These are phyloP conservation scores for Atrina japonica DNA, from an alignment of 2,888 invertebrate species.

Conservation along the genomic window DNA sequence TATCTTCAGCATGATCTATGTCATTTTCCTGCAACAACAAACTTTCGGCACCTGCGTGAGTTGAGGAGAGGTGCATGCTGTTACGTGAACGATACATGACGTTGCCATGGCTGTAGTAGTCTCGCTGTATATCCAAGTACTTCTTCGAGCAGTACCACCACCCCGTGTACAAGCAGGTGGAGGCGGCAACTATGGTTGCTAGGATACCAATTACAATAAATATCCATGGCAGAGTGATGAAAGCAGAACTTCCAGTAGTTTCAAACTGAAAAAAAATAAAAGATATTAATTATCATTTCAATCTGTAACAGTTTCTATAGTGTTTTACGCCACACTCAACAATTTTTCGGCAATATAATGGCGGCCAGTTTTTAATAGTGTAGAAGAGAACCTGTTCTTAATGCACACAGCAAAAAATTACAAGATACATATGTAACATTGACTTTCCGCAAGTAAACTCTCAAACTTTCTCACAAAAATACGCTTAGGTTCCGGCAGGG, in stretches of 20 bases:
- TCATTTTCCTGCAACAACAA: neutral
- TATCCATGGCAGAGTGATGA: slow-evolving; percentile 65
- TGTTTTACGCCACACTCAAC: too few relatives aligned
- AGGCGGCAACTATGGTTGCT: slow-evolving; percentile 54
- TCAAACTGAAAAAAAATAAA: slow-evolving; percentile 59
- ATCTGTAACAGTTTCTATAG: too few relatives aligned
- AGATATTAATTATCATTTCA: neutral
- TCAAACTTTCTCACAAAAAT: too few relatives aligned
- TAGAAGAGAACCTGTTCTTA: too few relatives aligned
- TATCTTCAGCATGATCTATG: slow-evolving; percentile 23
- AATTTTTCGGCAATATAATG: too few relatives aligned
- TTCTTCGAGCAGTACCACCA: slow-evolving; percentile 66
- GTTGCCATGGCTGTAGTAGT: slow-evolving; percentile 41
- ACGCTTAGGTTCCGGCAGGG: too few relatives aligned
- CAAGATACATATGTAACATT: neutral
- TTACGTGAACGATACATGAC: slow-evolving; percentile 58
- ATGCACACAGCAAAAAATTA: too few relatives aligned
- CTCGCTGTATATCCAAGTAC: slow-evolving; percentile 41
- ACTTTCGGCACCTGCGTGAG: slow-evolving; percentile 36
- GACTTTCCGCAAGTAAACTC: too few relatives aligned
- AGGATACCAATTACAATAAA: slow-evolving; percentile 55
- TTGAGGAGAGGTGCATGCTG: slow-evolving; percentile 63
- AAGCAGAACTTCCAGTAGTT: slow-evolving; percentile 39
- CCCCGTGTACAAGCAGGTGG: slow-evolving; percentile 56
- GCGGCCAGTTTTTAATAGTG: too few relatives aligned